Base-by-base conservation (phyloP, 2,888 invertebrate genomes). In the Nomada lathburiana region DNA sequence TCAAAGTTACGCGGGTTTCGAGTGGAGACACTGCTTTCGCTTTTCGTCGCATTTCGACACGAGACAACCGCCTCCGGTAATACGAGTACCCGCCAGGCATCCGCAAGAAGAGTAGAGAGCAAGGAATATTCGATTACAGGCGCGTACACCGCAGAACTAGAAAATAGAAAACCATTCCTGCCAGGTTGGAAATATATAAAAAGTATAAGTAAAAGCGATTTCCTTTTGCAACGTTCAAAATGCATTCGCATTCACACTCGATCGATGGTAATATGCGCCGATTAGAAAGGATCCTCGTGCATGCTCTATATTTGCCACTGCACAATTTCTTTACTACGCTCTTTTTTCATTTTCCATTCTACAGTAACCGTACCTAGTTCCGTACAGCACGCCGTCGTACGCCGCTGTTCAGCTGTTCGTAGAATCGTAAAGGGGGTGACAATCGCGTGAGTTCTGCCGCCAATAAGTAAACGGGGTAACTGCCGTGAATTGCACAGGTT, bases 91-190 rank as follows among this genome's bases (percentile, higher is more conserved):
- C 70, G 57, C 79, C 64, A 68, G 52, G 67, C 80, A 84, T 84
- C 80, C 83, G 67, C 73, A 83, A 85, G 72, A 44, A 60, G 71
- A 70, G 73, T 75, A 70, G 83, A 73, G 74, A 73, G 80, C 44
- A 70, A 53, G 42, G 71, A 47, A 83, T 76, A 73, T 87, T 83
- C 50, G 55, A 64, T 88, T 88, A 85, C 88, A 57, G 20, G 11
- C 29, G 71, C 47, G 69, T 72, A 80, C 29, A 88, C 88, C 88
- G 29, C 88, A 82, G 52, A 67, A 29, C 3, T 82, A 78, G 73
- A 84, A 84, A 84, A 23, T 82, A 78, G 73, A 84, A 84, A 84
- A 86, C 60, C 44, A 36, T 47, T 52, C 29, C 11, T 42, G 44
- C 11, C 11, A 20, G 52, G n/a, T 29, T 13, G 13, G 10, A 50